Evolutionary conservation across 2,888 invertebrate genomes (phyloP).

Genomic region (Idaea dimidiata): DNA sequence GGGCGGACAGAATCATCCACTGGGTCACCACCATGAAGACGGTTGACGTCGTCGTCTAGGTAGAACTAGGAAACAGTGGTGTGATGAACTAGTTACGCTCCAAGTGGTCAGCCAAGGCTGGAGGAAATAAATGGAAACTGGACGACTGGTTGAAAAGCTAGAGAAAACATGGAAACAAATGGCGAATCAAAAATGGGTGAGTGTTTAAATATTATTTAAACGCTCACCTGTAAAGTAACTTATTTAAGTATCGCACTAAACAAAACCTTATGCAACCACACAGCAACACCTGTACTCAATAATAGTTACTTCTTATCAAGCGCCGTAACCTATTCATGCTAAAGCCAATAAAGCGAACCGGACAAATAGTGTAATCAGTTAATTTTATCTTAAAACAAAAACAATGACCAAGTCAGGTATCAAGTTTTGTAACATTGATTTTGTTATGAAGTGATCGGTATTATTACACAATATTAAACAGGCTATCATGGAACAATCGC

Average conservation of each 20-base stretch:
- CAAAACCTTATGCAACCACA: neutral
- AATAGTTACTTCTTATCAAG: neutral
- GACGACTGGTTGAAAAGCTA: too few relatives aligned
- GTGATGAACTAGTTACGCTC: too few relatives aligned
- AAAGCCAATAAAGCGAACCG: neutral
- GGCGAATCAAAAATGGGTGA: too few relatives aligned
- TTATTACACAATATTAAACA: slow-evolving; percentile 4
- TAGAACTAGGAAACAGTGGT: too few relatives aligned
- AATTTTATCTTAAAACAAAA: neutral
- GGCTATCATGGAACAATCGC: neutral
- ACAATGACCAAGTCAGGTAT: neutral
- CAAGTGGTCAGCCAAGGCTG: too few relatives aligned
- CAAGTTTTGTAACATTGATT: neutral
- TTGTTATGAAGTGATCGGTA: slow-evolving; percentile 10
- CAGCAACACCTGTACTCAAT: neutral
- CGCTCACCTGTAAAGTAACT: too few relatives aligned
- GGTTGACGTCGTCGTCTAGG: too few relatives aligned
- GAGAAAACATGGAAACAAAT: too few relatives aligned
- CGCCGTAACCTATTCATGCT: neutral
- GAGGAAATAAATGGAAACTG: too few relatives aligned
- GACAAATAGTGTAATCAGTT: neutral
- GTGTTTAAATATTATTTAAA: too few relatives aligned
- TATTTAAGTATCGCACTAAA: neutral
- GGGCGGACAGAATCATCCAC: too few relatives aligned
- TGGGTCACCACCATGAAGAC: too few relatives aligned